Base-by-base conservation (phyloP, 2,797 vertebrate genomes). In the Coregonus suidteri region DNA sequence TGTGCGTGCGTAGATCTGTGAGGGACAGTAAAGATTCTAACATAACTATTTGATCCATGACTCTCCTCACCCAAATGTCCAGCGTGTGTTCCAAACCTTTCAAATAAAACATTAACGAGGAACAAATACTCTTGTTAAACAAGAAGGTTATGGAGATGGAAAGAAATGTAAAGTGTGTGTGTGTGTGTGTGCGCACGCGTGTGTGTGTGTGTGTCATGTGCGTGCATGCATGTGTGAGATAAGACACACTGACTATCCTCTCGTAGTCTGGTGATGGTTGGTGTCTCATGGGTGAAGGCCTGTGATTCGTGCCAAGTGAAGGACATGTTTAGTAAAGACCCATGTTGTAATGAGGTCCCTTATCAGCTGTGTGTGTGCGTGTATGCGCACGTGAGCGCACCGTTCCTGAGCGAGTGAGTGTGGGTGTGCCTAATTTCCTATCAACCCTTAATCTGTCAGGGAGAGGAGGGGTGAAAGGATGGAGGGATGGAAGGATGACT, bases 371-470 rank as follows among this genome's bases (percentile, higher is more conserved):
- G 35, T 69, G 35, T 69, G 34, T 69, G 67, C 41, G 13, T 37
- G 15, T 69, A 4, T 69, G 20, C 56, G 78, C 83, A 79, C 30
- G 35, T 47, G 37, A 18, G 75, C n/a, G 68, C 64, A 47, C 41
- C 7, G 34, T 31, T 35, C 64, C 68, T 64, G 37, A 64, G 75
- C 34, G 37, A 71, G 14, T 20, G 65, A 70, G 86, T 81, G 80
- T 64, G 88, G 89, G 88, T 78, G 83, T 78, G 87, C 81, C 86
- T 65, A 25, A 3, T 86, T 88, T 91, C 89, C 89, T 86, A 72
- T 81, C 84, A 75, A 86, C 86, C 83, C 77, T 85, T 86, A 84
- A 11, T 90, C 89, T 87, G 87, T 85, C 84, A 84, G 54, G 3
- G 53, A 67, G 56, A 73, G 72, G 81, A 81, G 76, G 59, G 54